phyloP scores from a whole-genome alignment of 1,140 invertebrate species.

The Teleopsis dalmanni region DNA sequence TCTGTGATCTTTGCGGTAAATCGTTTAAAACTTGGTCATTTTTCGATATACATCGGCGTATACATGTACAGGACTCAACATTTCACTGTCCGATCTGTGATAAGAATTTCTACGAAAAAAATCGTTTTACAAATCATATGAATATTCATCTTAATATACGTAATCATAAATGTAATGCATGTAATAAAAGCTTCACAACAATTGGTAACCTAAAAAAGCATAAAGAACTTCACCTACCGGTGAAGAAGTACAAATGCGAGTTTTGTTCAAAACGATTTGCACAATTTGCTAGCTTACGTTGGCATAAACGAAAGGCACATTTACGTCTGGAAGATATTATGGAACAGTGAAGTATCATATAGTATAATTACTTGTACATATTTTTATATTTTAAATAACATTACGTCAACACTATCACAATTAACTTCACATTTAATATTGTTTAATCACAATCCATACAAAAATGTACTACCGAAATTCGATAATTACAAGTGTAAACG shows the following conservation, averaged over 20 bases:
- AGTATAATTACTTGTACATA: neutral
- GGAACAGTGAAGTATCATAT: neutral
- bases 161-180: slow-evolving; percentile 36
- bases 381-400: neutral
- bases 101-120: slow-evolving; percentile 38
- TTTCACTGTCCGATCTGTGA: slow-evolving; percentile 37
- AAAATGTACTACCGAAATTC: too few species aligned
- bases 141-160: slow-evolving; percentile 38
- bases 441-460: too few species aligned
- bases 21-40: slow-evolving; percentile 41
- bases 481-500: too few species aligned
- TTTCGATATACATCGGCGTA: slow-evolving; percentile 34
- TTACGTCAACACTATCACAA: neutral
- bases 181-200: slow-evolving; percentile 36
- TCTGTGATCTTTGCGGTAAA: slow-evolving; percentile 35
- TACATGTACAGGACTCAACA: slow-evolving; percentile 38
- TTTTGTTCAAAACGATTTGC: slow-evolving; percentile 32
- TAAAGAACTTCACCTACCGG: slow-evolving; percentile 30
- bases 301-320: slow-evolving; percentile 20
- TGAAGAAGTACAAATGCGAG: slow-evolving; percentile 37
- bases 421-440: too few species aligned
- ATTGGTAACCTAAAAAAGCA: slow-evolving; percentile 38
- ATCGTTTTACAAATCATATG: slow-evolving; percentile 39
- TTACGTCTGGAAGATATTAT: neutral
- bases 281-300: slow-evolving; percentile 36